phyloP scores from a whole-genome alignment of 2,113 vertebrate species.

The Upupa epops region DNA sequence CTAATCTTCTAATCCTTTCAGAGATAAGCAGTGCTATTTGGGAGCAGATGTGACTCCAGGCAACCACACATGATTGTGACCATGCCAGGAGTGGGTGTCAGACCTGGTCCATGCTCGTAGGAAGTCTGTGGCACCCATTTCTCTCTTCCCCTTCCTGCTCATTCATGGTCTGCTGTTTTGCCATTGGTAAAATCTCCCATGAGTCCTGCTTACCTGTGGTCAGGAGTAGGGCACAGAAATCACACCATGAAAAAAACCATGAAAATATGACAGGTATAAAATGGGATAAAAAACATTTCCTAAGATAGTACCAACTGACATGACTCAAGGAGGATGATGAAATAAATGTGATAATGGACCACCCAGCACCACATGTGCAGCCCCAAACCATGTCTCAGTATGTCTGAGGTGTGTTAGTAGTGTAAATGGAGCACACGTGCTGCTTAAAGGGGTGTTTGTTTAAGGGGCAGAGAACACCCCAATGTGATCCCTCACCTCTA shows the following conservation, averaged over 20 bases:
- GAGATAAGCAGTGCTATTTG: neutral
- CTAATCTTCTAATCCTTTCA: neutral
- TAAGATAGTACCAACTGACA: neutral
- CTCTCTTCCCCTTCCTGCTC: neutral
- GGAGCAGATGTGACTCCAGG: fast-evolving
- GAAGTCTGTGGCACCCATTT: neutral
- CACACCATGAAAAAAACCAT: neutral
- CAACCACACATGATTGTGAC: neutral
- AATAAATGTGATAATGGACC: neutral
- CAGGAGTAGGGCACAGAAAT: neutral
- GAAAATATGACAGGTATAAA: neutral
- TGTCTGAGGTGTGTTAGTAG: neutral
- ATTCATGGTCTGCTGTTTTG: neutral
- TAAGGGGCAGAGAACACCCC: neutral
- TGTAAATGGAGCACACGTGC: fast-evolving
- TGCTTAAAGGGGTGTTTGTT: neutral
- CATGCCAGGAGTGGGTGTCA: neutral
- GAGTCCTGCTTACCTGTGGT: neutral
- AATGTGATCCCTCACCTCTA: neutral
- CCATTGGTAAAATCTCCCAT: neutral
- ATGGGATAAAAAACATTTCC: neutral
- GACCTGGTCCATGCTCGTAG: neutral
- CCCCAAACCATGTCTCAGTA: neutral
- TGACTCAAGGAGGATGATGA: neutral
- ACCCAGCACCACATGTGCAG: fast-evolving